Percentiles rank a stretch among this genome's conserved stretches.
These are phyloP conservation scores for Blastobasis adustella DNA, from an alignment of 2,888 invertebrate species.

Conservation along the genomic window DNA sequence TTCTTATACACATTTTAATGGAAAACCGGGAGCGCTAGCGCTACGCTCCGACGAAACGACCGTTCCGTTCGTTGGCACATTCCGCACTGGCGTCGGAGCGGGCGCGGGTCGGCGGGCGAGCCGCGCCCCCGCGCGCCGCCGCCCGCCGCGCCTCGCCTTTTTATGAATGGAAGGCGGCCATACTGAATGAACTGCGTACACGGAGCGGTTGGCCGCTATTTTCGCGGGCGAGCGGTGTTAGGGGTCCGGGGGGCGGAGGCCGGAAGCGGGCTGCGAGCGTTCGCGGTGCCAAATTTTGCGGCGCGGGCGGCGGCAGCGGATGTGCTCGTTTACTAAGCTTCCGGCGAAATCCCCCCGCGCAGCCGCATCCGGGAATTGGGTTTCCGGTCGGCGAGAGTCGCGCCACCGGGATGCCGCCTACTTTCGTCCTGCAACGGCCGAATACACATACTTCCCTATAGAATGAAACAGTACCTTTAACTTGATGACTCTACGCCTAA, in stretches of 20 bases:
- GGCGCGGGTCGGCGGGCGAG: constrained; percentile 69
- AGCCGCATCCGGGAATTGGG: constrained; percentile 74
- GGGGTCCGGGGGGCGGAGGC: constrained; percentile 64
- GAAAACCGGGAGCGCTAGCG: constrained; percentile 74
- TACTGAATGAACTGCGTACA: constrained; percentile 81
- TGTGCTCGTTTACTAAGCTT: constrained; percentile 73
- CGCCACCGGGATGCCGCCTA: constrained; percentile 62
- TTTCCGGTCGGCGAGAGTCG: constrained; percentile 71
- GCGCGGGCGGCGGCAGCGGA: constrained; percentile 72
- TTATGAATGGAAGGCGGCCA: constrained; percentile 84
- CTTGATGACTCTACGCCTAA: no score
- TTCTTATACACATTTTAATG: constrained; percentile 76
- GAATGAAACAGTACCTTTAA: no score
- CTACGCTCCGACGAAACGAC: constrained; percentile 76
- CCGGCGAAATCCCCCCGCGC: constrained; percentile 72
- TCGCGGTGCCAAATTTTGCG: constrained; percentile 74
- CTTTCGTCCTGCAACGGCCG: constrained; percentile 54
- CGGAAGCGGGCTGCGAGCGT: constrained; percentile 71
- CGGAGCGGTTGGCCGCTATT: constrained; percentile 74
- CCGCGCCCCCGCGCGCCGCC: constrained; percentile 66
- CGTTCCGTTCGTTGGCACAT: constrained; percentile 74
- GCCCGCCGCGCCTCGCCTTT: constrained; percentile 74
- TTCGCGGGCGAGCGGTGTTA: constrained; percentile 64
- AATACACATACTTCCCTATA: no score
- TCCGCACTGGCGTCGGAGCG: constrained; percentile 73